Percentiles rank a stretch among this genome's conserved stretches.
These are phyloP conservation scores for Nesometra sesokonis DNA, from an alignment of 35 echinoderm and acorn worm genomes.

Conservation along the genomic window DNA sequence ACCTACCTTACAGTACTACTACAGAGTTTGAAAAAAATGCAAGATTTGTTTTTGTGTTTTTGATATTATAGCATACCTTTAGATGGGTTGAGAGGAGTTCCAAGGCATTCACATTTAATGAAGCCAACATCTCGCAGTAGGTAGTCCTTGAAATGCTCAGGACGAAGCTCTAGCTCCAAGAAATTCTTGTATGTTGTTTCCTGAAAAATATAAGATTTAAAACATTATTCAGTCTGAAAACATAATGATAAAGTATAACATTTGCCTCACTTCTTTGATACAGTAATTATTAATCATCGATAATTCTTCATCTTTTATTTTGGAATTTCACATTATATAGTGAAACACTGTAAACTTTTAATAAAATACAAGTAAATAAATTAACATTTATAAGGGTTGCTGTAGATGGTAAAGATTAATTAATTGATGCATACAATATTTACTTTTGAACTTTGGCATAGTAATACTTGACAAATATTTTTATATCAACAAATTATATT, in stretches of 20 bases:
- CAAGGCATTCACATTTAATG: constrained; percentile 75
- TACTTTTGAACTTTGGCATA: no score
- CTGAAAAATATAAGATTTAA: constrained; percentile 12
- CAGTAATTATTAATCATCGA: background rate
- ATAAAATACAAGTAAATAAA: no score
- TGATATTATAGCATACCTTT: constrained; percentile 53
- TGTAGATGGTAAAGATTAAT: no score
- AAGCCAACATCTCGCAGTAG: constrained; percentile 71
- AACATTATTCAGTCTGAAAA: no score
- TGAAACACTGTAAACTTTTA: no score
- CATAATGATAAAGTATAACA: no score
- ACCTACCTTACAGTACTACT: no score
- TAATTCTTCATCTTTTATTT: background rate
- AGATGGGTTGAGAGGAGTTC: constrained; percentile 74
- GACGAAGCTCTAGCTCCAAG: constrained; percentile 65
- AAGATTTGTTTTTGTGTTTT: no score
- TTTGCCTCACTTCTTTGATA: background rate
- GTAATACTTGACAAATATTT: no score
- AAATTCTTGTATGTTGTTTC: constrained; percentile 82
- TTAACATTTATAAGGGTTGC: no score
- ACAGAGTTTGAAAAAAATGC: no score
- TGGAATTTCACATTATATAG: background rate
- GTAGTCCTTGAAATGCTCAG: constrained; percentile 69
- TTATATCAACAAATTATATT: background rate
- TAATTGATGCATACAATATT: no score